These are phyloP conservation scores for Microcebus murinus DNA, from an alignment of 2,113 vertebrate genomes.

Conservation along the genomic window DNA sequence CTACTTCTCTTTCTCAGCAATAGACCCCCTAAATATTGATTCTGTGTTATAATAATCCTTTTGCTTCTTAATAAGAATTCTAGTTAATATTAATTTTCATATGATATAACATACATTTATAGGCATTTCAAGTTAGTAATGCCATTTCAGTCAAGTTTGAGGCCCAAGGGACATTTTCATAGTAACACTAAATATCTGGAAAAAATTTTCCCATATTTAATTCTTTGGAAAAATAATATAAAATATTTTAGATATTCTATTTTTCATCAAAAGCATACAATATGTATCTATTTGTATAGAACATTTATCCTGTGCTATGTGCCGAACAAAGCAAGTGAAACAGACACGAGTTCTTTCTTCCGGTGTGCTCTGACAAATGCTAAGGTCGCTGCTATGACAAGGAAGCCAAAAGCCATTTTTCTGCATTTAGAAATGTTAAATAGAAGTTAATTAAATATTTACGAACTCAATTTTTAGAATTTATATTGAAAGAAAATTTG, in stretches of 20 bases:
- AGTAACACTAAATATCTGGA: conserved; percentile 1
- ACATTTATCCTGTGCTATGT: neutral
- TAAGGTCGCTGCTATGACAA: neutral
- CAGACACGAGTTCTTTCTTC: neutral
- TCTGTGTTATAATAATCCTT: neutral
- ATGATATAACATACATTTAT: neutral
- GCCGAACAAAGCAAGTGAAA: neutral
- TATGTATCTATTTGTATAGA: neutral
- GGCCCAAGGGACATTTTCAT: neutral
- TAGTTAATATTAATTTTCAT: neutral
- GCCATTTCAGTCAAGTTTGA: neutral
- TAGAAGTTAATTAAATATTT: neutral
- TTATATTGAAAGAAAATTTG: neutral
- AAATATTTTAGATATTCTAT: neutral
- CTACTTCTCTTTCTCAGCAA: neutral
- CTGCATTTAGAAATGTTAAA: neutral
- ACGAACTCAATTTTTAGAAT: neutral
- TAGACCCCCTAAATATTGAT: neutral
- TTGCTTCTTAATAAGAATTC: neutral
- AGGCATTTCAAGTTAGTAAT: neutral
- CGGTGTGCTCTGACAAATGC: neutral
- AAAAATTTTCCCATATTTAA: neutral
- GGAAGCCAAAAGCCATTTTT: neutral
- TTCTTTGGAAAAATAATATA: neutral
- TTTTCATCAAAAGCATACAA: neutral